These are phyloP conservation scores for Varanus komodoensis DNA, from an alignment of 2,113 vertebrate species.

Conservation along the genomic window DNA sequence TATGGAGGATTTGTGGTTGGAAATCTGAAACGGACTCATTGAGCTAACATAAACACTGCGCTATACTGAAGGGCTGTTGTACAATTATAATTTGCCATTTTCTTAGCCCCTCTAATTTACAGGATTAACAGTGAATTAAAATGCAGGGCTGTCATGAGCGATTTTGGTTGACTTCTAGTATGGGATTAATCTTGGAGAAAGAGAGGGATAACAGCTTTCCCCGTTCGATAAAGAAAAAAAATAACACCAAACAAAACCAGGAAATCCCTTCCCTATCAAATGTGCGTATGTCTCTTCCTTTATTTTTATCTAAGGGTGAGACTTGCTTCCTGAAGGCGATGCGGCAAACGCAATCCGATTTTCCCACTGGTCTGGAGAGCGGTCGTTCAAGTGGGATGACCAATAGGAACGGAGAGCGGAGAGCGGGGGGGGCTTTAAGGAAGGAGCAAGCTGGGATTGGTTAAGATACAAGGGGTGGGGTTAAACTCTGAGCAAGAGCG, in stretches of 20 bases:
- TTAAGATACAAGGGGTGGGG: neutral
- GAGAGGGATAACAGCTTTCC: too few species aligned
- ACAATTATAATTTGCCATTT: neutral
- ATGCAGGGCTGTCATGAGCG: neutral
- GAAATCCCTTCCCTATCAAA: neutral
- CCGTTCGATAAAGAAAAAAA: neutral
- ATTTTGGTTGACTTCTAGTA: neutral
- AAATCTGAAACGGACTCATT: too few species aligned
- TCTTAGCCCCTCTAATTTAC: neutral
- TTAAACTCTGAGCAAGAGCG: neutral
- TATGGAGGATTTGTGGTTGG: too few species aligned
- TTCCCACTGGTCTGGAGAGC: neutral
- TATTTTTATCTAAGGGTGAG: neutral
- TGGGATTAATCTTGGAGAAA: neutral
- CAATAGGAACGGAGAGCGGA: neutral
- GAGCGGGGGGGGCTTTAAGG: neutral
- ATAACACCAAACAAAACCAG: neutral
- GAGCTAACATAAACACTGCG: too few species aligned
- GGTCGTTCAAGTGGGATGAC: neutral
- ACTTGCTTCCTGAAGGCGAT: neutral
- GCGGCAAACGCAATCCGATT: neutral
- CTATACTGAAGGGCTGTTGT: neutral
- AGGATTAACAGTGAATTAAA: neutral
- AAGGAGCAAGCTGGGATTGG: neutral
- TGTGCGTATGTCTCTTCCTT: neutral